Conservation (phyloP, 2,888 invertebrate species). For the Agrilus cyanescens region DNA sequence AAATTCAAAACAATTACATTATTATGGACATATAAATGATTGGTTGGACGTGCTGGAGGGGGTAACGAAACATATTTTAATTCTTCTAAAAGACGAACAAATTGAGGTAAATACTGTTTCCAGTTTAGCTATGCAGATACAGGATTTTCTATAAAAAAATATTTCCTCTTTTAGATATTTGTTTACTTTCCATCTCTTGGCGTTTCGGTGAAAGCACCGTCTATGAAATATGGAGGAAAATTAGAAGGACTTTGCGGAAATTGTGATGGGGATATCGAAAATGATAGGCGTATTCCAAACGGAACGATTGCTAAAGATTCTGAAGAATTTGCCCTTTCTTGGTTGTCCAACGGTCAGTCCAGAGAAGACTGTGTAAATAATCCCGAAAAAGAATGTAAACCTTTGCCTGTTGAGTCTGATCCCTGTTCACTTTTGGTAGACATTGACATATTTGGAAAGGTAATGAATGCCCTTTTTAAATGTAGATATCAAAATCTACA, state of each 20-base stretch:
- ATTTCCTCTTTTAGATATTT: conserved; percentile 4
- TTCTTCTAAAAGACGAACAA: conserved; percentile 56
- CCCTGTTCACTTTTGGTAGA: conserved; percentile 55
- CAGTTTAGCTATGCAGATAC: background rate
- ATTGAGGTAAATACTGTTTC: conserved; percentile 45
- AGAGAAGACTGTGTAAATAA: conserved; percentile 30
- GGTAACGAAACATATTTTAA: conserved; percentile 48
- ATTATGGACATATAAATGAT: conserved; percentile 37
- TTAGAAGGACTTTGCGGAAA: conserved; percentile 75
- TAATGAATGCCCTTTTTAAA: conserved; percentile 17
- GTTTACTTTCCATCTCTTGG: conserved; percentile 38
- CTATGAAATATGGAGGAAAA: conserved; percentile 55
- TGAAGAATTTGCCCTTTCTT: conserved; percentile 44
- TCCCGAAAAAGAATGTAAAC: conserved; percentile 29
- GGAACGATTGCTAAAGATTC: conserved; percentile 43
- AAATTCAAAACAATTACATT: conserved; percentile 32
- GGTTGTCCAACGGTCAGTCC: conserved; percentile 37
- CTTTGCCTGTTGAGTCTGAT: conserved; percentile 49
- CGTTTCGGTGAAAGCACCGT: conserved; percentile 52
- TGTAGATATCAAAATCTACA: too few species aligned
- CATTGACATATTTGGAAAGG: conserved; percentile 41
- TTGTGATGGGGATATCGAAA: conserved; percentile 48
- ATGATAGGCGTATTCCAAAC: conserved; percentile 43
- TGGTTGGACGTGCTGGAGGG: conserved; percentile 51
- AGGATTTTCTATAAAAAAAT: conserved; percentile 1